phyloP scores from a whole-genome alignment of 1,140 invertebrate species.

The Saccostrea echinata region DNA sequence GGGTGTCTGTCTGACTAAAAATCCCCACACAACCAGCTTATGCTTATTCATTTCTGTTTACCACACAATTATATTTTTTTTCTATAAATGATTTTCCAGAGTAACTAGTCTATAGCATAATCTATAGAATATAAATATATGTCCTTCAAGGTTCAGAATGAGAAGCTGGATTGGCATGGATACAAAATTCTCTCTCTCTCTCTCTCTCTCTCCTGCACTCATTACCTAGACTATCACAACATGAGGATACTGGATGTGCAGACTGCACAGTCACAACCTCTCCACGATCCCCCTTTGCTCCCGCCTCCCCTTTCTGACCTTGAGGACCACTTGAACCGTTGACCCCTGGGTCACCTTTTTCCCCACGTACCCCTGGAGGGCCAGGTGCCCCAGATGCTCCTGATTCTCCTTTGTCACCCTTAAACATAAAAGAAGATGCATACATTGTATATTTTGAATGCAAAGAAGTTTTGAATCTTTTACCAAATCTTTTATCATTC shows the following conservation, averaged over 20 bases:
- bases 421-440: not conserved
- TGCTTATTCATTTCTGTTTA: no score
- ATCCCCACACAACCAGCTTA: no score
- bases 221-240: slow-evolving; percentile 49
- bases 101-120: no score
- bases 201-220: slow-evolving; percentile 19
- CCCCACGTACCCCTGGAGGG: not conserved
- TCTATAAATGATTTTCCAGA: no score
- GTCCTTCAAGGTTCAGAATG: no score
- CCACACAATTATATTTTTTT: no score
- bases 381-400: not conserved
- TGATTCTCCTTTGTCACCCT: slow-evolving; percentile 3
- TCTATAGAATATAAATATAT: no score
- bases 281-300: slow-evolving; percentile 11
- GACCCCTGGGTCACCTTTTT: not conserved
- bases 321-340: not conserved
- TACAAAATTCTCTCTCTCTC: not conserved
- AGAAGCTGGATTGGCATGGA: no score
- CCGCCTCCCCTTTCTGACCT: not conserved
- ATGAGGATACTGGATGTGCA: not conserved
- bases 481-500: no score
- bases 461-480: no score
- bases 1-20: no score
- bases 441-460: no score
- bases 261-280: not conserved